A percentile compares a stretch with the other conserved stretches of the same genome.
Conservation (phyloP, 1,140 invertebrate genomes). For the Drosophila nigromelanica region DNA sequence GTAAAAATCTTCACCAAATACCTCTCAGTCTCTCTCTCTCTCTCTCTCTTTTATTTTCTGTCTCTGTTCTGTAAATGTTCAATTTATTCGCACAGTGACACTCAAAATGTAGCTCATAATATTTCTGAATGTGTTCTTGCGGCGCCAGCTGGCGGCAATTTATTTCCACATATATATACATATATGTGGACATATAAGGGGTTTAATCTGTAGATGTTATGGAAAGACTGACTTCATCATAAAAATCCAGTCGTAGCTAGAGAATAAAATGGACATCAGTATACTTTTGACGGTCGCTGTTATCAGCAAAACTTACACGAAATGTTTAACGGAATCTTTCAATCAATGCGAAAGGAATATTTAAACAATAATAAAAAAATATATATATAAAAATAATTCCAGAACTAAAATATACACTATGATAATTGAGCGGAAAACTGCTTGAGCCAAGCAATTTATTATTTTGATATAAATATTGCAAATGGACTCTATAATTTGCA, state of each 20-base stretch:
- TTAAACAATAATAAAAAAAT: no score
- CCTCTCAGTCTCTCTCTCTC: not conserved
- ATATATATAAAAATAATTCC: no score
- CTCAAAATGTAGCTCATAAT: conserved; percentile 12
- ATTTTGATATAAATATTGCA: no score
- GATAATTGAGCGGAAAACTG: no score
- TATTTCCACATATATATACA: not conserved
- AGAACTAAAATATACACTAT: no score
- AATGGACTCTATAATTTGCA: not conserved
- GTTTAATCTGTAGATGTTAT: not conserved
- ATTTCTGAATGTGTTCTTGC: not conserved
- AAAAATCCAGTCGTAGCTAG: no score
- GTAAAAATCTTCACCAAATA: conserved; percentile 48
- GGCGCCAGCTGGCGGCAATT: conserved; percentile 17
- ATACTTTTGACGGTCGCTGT: no score
- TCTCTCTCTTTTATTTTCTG: not conserved
- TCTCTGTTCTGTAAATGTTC: conserved; percentile 5
- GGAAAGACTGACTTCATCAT: not conserved
- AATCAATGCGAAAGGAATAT: no score
- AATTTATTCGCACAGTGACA: conserved; percentile 14
- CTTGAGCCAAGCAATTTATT: no score
- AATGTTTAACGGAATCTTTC: no score
- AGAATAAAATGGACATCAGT: no score
- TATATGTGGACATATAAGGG: not conserved
- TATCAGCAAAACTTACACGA: no score